Conservation (phyloP, 2,113 vertebrate species). For the Rynchops niger region DNA sequence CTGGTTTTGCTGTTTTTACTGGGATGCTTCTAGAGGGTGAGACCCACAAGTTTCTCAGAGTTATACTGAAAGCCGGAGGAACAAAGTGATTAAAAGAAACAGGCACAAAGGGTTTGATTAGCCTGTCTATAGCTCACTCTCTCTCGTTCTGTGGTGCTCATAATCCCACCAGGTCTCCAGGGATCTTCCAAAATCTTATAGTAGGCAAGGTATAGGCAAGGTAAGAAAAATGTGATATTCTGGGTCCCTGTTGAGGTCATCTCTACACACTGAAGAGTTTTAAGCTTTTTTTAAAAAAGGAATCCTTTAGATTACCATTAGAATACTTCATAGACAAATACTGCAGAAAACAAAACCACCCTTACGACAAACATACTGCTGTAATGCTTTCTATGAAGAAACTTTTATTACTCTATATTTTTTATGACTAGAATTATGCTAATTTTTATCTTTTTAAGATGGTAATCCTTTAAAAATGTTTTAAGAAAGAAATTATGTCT, state of each 20-base stretch:
- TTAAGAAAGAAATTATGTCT: neutral
- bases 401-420: neutral
- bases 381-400: neutral
- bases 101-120: neutral
- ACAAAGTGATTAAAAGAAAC: neutral
- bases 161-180: neutral
- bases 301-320: neutral
- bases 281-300: neutral
- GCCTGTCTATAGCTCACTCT: neutral
- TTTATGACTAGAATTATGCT: neutral
- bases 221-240: neutral
- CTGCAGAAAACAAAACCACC: neutral
- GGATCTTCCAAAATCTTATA: neutral
- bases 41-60: neutral
- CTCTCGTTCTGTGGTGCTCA: neutral
- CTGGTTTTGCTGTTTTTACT: neutral
- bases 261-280: neutral
- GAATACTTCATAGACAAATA: neutral
- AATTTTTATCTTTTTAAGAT: neutral
- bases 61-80: neutral
- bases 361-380: neutral
- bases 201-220: neutral
- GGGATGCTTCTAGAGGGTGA: neutral
- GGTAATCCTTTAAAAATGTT: neutral
- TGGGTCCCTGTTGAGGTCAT: neutral